Evolutionary conservation across 2,888 invertebrate species (phyloP).

Genomic region (Pyrochroa serraticornis): DNA sequence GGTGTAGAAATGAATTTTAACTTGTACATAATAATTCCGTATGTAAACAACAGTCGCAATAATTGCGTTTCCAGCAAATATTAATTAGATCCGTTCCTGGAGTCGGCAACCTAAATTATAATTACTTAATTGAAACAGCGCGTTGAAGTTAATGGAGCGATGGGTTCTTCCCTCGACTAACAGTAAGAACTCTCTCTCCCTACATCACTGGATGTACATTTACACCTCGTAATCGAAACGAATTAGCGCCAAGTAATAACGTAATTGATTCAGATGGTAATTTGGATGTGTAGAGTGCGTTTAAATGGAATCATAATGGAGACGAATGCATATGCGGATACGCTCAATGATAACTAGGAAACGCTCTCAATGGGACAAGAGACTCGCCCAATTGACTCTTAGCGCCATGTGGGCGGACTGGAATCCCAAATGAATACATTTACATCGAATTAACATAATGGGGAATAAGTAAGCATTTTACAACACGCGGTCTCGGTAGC

Average conservation of each 20-base stretch:
- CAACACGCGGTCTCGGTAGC: background rate
- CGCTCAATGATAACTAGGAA: slow-evolving; percentile 17
- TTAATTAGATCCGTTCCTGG: no score
- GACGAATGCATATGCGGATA: slow-evolving; percentile 24
- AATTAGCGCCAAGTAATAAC: slow-evolving; percentile 20
- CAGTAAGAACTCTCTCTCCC: background rate
- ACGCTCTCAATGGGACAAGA: slow-evolving; percentile 10
- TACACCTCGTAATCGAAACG: slow-evolving; percentile 3
- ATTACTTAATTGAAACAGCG: no score
- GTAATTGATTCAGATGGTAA: slow-evolving; percentile 26
- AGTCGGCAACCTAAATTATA: no score
- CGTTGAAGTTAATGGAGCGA: no score
- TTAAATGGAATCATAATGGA: slow-evolving; percentile 17
- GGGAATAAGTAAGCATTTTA: slow-evolving; percentile 13
- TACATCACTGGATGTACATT: slow-evolving; percentile 2
- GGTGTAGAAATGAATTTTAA: no score
- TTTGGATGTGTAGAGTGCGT: slow-evolving; percentile 9
- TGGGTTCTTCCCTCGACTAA: no score
- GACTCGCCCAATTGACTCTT: slow-evolving; percentile 2
- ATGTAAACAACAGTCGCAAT: no score
- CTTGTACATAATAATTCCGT: no score
- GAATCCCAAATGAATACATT: slow-evolving; percentile 21
- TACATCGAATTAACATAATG: slow-evolving; percentile 16
- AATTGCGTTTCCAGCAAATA: no score
- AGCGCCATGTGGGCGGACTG: slow-evolving; percentile 20